Evolutionary conservation across 2,888 invertebrate genomes (phyloP).

Genomic region (Caenorhabditis sp.): DNA sequence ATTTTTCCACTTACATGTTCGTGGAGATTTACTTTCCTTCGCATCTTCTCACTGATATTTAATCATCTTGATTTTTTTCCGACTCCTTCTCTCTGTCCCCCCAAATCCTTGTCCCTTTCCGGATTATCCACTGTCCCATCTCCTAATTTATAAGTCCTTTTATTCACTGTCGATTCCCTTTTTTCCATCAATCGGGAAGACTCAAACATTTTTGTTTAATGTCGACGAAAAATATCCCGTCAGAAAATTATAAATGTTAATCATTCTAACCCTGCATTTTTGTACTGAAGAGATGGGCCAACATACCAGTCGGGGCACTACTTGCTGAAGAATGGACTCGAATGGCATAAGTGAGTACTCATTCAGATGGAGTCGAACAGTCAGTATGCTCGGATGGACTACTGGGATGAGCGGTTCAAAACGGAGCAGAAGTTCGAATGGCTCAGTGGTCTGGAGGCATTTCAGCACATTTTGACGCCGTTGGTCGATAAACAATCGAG

Average conservation of each 20-base stretch:
- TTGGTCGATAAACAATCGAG: constrained; percentile 49
- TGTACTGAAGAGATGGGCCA: no score
- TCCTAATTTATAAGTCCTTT: constrained; percentile 34
- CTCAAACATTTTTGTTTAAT: neutral
- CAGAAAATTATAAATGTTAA: neutral
- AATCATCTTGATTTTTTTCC: constrained; percentile 8
- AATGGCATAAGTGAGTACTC: neutral
- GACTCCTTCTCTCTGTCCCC: constrained; percentile 3
- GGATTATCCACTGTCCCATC: constrained; percentile 1
- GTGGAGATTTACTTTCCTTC: constrained; percentile 10
- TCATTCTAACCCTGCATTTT: no score
- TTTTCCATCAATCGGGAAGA: constrained; percentile 1
- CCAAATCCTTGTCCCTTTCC: neutral
- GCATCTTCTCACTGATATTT: constrained; percentile 25
- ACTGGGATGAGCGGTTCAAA: constrained; percentile 71
- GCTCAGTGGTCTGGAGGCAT: constrained; percentile 66
- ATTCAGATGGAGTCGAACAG: constrained; percentile 62
- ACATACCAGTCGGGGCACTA: no score
- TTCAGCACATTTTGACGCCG: constrained; percentile 60
- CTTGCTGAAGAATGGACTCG: neutral
- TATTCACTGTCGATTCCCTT: no score
- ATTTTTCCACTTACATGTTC: constrained; percentile 24
- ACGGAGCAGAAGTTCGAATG: constrained; percentile 70
- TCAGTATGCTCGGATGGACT: constrained; percentile 67
- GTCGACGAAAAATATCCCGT: neutral